These are phyloP conservation scores for Lasioglossum calceatum DNA, from an alignment of 2,888 invertebrate species.

Conservation along the genomic window DNA sequence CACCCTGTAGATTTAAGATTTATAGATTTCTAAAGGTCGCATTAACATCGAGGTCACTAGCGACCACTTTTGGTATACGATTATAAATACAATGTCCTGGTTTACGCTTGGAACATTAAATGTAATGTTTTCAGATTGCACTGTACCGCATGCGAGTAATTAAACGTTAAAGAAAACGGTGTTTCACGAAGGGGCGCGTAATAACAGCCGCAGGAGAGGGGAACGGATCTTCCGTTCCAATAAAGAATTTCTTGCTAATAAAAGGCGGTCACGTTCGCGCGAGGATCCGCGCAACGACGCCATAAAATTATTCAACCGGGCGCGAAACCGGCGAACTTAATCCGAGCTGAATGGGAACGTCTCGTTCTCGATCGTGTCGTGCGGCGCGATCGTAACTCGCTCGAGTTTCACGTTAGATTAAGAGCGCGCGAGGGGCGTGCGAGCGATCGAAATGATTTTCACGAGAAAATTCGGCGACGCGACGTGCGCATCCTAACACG, in stretches of 20 bases:
- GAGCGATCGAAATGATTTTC: slow-evolving; percentile 66
- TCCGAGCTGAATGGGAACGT: slow-evolving; percentile 12
- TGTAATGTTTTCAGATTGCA: no score
- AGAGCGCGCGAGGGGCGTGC: neutral
- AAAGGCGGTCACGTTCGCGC: slow-evolving; percentile 14
- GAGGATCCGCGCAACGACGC: slow-evolving; percentile 4
- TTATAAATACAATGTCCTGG: no score
- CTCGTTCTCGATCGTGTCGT: slow-evolving; percentile 29
- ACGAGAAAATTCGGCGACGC: slow-evolving; percentile 16
- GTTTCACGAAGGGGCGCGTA: neutral
- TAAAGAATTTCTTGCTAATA: slow-evolving; percentile 14
- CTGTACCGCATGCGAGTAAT: no score
- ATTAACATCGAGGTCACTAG: no score
- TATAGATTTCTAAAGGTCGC: no score
- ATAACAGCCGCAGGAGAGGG: neutral
- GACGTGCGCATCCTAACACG: slow-evolving; percentile 55
- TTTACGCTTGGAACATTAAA: no score
- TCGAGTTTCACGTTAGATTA: slow-evolving; percentile 38
- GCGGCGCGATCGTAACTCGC: slow-evolving; percentile 48
- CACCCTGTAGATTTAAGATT: no score
- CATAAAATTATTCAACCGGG: slow-evolving; percentile 16
- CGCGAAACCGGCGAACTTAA: slow-evolving; percentile 15
- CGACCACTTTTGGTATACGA: no score
- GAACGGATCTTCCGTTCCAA: neutral
- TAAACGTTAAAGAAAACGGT: neutral